Evolutionary conservation across 2,888 invertebrate genomes (phyloP), one percentile per base, ranked within the genome.

Genomic region (Platycnemis pennipes): DNA sequence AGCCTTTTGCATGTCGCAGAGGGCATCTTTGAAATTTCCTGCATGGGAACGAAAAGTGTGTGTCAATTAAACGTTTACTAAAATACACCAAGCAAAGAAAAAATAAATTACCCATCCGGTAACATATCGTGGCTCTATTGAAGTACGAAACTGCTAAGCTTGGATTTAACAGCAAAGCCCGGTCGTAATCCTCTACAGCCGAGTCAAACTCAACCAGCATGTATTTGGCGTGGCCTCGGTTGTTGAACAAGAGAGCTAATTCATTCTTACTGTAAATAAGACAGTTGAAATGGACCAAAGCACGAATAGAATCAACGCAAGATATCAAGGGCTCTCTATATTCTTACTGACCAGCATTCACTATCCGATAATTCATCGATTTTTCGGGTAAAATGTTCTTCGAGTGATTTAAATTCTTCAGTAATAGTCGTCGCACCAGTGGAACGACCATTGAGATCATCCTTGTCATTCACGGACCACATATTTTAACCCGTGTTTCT

Each of bases 41-140:
- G 94, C 13, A 94, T 91, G 37, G 31, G 22, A 85, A 94, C 37
- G 56, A 69, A 44, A n/a, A 56, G 5, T 87, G 22, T 44, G 26
- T 49, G 37, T 94, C 0, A 37, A 22, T 45, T 86, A 77, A 45
- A 31, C 49, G 16, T 42, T 45, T 45, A 86, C 45, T 5, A 45
- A 86, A 8, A 16, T 45, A 87, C 16, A 46, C 44, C 5, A 42
- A 86, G 31, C 16, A 53, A 53, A 4, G 8, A 42, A 22, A 5
- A 42, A 31, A 13, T 22, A 49, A 86, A 86, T 95, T 95, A 96
- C 96, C 96, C 94, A 96, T 95, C 94, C 96, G 95, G 94, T 96
- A 96, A 91, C 96, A 95, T 31, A 96, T 96, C 2, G 96, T 96
- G 31, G 96, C 96, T 94, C 96, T 95, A 95, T 96, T 96, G 95